Evolutionary conservation across 1,140 invertebrate species (phyloP).

Genomic region (Plectrocnemia conspersa): DNA sequence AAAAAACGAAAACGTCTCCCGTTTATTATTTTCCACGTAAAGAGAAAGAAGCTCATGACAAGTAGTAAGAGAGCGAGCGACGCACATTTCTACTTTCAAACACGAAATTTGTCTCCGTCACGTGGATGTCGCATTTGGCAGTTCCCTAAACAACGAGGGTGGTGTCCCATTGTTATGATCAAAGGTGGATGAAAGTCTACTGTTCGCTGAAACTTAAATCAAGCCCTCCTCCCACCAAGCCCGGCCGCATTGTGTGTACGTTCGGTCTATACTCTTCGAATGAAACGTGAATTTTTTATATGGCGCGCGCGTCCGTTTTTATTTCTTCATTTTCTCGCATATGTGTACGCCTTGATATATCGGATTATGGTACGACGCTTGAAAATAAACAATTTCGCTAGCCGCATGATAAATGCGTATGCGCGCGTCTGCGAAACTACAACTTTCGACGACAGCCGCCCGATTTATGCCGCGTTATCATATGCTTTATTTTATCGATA

Average conservation of each 20-base stretch:
- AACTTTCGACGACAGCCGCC: too few species aligned
- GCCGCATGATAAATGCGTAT: too few species aligned
- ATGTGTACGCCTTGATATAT: too few species aligned
- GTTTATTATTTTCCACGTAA: conserved; percentile 5
- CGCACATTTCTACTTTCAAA: conserved; percentile 12
- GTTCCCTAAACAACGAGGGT: conserved; percentile 8
- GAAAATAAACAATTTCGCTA: too few species aligned
- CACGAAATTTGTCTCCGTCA: conserved; percentile 10
- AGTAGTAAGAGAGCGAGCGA: neutral
- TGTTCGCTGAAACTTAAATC: conserved; percentile 17
- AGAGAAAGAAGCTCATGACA: neutral
- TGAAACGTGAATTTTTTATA: too few species aligned
- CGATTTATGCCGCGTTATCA: too few species aligned
- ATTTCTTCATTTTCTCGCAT: too few species aligned
- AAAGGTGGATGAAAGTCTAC: conserved; percentile 12
- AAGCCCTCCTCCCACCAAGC: conserved; percentile 2
- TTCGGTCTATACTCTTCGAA: too few species aligned
- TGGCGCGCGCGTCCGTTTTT: too few species aligned
- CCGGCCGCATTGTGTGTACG: conserved; percentile 14
- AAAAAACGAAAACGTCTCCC: neutral
- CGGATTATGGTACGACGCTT: too few species aligned
- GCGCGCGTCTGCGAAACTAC: too few species aligned
- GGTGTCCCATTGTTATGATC: conserved; percentile 17
- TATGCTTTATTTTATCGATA: too few species aligned
- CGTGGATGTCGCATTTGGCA: conserved; percentile 15